phyloP scores from a whole-genome alignment of 2,113 vertebrate genomes.

The Siniperca chuatsi region DNA sequence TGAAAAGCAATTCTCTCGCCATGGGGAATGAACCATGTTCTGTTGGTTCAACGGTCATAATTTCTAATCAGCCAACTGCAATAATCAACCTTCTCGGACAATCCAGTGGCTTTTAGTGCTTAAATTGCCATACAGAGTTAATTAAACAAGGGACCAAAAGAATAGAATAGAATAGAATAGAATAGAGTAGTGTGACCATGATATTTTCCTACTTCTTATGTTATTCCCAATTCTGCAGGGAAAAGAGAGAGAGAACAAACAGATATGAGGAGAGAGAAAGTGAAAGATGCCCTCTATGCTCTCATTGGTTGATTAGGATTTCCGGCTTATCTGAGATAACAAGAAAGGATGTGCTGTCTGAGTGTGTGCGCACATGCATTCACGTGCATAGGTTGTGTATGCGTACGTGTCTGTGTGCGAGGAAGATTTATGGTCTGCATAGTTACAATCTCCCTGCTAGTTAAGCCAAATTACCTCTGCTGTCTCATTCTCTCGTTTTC shows the following conservation, averaged over 20 bases:
- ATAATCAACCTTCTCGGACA: conserved; percentile 65
- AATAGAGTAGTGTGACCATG: not conserved
- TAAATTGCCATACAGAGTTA: conserved; percentile 56
- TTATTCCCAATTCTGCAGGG: conserved; percentile 16
- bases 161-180: conserved; percentile 30
- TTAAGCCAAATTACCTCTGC: conserved; percentile 72
- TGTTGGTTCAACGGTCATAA: conserved; percentile 61
- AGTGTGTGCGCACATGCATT: conserved; percentile 2
- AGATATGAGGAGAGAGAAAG: conserved; percentile 24
- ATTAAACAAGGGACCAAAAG: conserved; percentile 53
- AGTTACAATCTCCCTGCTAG: conserved; percentile 47
- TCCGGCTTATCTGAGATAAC: conserved; percentile 69
- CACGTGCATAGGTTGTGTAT: not conserved
- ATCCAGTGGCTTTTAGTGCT: conserved; percentile 47
- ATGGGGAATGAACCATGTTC: conserved; percentile 51
- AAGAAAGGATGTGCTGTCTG: conserved; percentile 49
- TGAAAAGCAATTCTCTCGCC: conserved; percentile 57
- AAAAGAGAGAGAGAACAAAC: not conserved
- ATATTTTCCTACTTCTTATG: conserved; percentile 30
- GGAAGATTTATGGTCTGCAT: conserved; percentile 65
- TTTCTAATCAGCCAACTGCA: conserved; percentile 70
- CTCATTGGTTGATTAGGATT: conserved; percentile 65
- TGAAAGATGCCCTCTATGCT: conserved; percentile 50
- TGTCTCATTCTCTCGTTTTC: conserved; percentile 40
- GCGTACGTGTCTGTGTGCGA: conserved; percentile 18